A percentile compares a stretch with the other conserved stretches of the same genome.
phyloP scores from a whole-genome alignment of 2,113 vertebrate genomes.

The Mormyrus lacerda region DNA sequence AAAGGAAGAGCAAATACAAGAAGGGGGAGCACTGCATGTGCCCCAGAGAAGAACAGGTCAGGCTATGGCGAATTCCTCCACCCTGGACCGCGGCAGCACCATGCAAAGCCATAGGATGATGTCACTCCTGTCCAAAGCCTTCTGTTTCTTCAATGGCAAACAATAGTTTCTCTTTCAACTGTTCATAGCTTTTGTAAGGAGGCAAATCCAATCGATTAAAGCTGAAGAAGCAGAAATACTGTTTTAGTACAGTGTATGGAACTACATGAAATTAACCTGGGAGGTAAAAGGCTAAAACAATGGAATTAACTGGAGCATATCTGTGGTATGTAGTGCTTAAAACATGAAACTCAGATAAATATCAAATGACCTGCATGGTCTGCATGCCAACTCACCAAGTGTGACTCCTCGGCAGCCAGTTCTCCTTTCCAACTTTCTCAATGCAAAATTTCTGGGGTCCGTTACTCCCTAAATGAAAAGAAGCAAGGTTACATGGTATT shows the following conservation, averaged over 20 bases:
- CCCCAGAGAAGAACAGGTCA: neutral
- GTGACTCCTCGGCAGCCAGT: constrained; percentile 97
- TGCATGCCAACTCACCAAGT: constrained; percentile 68
- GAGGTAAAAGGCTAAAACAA: neutral
- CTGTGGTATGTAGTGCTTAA: neutral
- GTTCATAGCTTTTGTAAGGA: constrained; percentile 96
- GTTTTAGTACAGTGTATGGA: neutral
- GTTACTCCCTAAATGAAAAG: constrained; percentile 79
- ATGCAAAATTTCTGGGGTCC: constrained; percentile 97
- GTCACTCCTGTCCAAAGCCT: constrained; percentile 92
- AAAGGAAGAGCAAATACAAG: neutral
- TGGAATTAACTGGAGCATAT: neutral
- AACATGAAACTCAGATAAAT: neutral
- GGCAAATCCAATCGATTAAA: constrained; percentile 97
- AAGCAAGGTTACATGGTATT: neutral
- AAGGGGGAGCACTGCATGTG: neutral
- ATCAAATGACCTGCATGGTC: neutral
- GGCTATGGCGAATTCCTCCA: neutral
- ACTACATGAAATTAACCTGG: neutral
- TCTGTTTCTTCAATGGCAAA: constrained; percentile 98
- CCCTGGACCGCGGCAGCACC: neutral
- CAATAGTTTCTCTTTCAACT: constrained; percentile 93
- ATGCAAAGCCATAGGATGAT: neutral
- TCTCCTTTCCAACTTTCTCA: constrained; percentile 98
- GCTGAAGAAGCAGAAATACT: constrained; percentile 54